phyloP scores from a whole-genome alignment of 2,797 vertebrate species.

The Brachyrhaphis roseni region DNA sequence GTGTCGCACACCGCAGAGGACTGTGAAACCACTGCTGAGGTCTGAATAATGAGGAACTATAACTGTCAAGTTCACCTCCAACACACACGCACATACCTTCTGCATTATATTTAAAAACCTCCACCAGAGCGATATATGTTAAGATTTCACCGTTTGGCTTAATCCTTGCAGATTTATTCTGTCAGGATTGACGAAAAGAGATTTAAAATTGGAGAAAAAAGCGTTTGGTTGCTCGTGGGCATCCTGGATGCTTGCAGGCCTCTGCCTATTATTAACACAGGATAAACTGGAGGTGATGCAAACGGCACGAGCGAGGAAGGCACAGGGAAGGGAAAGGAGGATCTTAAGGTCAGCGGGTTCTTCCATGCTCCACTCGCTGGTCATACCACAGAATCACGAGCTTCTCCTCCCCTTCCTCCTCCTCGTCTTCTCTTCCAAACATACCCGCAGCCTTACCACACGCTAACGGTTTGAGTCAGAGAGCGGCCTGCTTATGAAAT shows the following conservation, averaged over 20 bases:
- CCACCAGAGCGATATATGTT: background rate
- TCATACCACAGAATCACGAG: conserved; percentile 64
- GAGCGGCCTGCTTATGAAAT: conserved; percentile 66
- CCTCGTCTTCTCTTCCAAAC: conserved; percentile 53
- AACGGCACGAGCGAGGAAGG: conserved; percentile 34
- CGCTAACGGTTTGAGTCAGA: conserved; percentile 71
- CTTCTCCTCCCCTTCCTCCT: conserved; percentile 44
- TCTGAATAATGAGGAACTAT: conserved; percentile 74
- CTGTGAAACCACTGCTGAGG: conserved; percentile 72
- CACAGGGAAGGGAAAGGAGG: conserved; percentile 36
- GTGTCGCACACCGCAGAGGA: conserved; percentile 57
- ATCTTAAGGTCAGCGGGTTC: conserved; percentile 74
- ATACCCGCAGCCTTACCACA: conserved; percentile 69
- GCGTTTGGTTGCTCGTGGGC: background rate
- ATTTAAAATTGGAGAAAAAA: background rate
- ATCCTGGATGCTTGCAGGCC: conserved; percentile 41
- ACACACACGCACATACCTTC: conserved; percentile 7
- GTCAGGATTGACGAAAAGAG: background rate
- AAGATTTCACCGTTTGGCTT: conserved; percentile 10
- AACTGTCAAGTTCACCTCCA: conserved; percentile 62
- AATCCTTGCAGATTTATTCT: background rate
- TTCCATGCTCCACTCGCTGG: conserved; percentile 60
- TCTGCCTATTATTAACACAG: conserved; percentile 60
- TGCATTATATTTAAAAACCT: conserved; percentile 10
- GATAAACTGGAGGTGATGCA: conserved; percentile 65